Evolutionary conservation across 2,113 vertebrate genomes (phyloP).

Genomic region (Lota lota): DNA sequence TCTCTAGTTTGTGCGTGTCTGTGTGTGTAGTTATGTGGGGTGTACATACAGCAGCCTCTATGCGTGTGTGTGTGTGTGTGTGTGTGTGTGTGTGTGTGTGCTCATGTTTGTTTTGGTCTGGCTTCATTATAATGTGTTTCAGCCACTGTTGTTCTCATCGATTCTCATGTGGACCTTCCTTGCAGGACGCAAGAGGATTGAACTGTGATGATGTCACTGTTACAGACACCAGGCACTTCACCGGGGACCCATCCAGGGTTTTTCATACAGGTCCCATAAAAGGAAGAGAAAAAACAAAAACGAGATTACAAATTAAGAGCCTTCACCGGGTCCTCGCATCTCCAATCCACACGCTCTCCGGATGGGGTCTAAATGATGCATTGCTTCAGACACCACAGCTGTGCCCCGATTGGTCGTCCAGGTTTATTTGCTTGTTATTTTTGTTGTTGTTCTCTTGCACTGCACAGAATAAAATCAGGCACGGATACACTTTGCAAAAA

Average conservation of each 20-base stretch:
- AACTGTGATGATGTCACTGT: slow-evolving; percentile 10
- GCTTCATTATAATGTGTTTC: too few species aligned
- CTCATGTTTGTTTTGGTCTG: too few species aligned
- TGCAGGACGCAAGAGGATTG: background rate
- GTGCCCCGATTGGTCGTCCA: slow-evolving; percentile 69
- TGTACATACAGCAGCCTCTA: too few species aligned
- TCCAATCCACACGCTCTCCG: background rate
- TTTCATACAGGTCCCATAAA: slow-evolving; percentile 37
- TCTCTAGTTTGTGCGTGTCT: slow-evolving; percentile 11
- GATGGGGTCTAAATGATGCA: too few species aligned
- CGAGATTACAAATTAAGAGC: background rate
- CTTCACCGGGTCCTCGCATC: background rate
- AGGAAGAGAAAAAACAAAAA: too few species aligned
- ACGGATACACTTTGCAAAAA: slow-evolving; percentile 70
- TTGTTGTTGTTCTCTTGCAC: slow-evolving; percentile 79
- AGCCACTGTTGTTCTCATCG: background rate
- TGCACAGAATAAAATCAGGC: slow-evolving; percentile 81
- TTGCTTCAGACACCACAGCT: slow-evolving; percentile 3
- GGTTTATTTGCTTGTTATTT: slow-evolving; percentile 79
- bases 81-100: background rate
- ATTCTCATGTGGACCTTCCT: background rate
- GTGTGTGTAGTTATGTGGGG: slow-evolving; percentile 40
- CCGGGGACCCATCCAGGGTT: slow-evolving; percentile 34
- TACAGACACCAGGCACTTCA: background rate
- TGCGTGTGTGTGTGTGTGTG: background rate